Conservation (phyloP, 1,140 invertebrate genomes). For the Ruditapes philippinarum region DNA sequence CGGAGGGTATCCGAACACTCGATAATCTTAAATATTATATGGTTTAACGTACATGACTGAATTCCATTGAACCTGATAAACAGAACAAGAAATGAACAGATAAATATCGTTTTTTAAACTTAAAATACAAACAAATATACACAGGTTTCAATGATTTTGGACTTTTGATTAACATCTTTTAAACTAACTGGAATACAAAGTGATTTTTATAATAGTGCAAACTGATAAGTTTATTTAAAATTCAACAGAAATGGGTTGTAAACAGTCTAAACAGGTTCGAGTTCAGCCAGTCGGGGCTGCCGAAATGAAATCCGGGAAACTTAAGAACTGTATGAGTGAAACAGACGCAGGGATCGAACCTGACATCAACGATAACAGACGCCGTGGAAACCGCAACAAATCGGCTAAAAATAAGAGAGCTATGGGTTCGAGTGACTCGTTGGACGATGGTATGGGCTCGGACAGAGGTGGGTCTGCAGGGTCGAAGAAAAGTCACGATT, state of each 20-base stretch:
- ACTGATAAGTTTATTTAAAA: background rate
- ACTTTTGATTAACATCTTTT: background rate
- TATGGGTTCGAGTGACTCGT: conserved; percentile 64
- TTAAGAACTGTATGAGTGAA: conserved; percentile 15
- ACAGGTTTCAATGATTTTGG: background rate
- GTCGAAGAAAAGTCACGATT: conserved; percentile 78
- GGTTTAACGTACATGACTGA: background rate
- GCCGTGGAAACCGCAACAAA: conserved; percentile 35
- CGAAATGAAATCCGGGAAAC: background rate
- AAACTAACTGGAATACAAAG: too few relatives aligned
- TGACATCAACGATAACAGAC: conserved; percentile 24
- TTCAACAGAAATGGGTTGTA: conserved; percentile 60
- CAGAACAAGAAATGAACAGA: background rate
- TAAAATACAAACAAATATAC: background rate
- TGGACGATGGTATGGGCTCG: conserved; percentile 58
- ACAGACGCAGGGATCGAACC: conserved; percentile 16
- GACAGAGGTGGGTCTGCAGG: conserved; percentile 77
- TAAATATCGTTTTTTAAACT: background rate
- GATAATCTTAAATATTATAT: conserved; percentile 21
- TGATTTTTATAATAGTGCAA: background rate
- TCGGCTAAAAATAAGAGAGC: conserved; percentile 26
- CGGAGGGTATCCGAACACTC: background rate
- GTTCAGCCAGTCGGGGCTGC: conserved; percentile 58
- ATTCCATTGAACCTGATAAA: background rate
- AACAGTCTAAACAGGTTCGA: conserved; percentile 57